Evolutionary conservation across 2,797 vertebrate species (phyloP), one percentile per base, ranked within the genome.

Genomic region (Sebastes steindachneri): DNA sequence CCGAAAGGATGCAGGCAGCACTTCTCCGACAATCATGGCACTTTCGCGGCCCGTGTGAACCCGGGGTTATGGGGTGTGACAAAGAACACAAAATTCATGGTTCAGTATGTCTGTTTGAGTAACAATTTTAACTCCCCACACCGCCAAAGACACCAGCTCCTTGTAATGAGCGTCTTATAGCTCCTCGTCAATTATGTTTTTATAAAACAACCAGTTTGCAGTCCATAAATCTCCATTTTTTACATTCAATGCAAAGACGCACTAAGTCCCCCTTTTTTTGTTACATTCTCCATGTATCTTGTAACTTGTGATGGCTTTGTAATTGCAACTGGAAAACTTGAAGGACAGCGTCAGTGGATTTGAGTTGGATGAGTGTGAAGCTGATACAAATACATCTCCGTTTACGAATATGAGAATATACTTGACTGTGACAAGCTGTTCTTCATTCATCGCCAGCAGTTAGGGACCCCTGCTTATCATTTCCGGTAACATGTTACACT

Each of bases 401-500:
- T 26, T 68, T 9, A 25, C 21, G 1, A 8, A 26, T n/a, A 1
- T 57, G 54, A 68, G 11, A n/a, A 55, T 23, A 15, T 8, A 28
- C 41, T 59, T 37, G n/a, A 75, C 8, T 60, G 9, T 4, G n/a
- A 15, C 14, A 0, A 41, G n/a, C 45, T 59, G 53, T 45, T 68
- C 66, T 58, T 66, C 55, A 28, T 51, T 48, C 31, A 60, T 54
- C 14, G 17, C 23, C 14, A 11, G 57, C 63, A 41, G 54, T 23
- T 25, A 62, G 73, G 90, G 85, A 90, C 87, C 86, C 67, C 62
- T 53, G 57, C 65, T 77, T 72, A 69, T 72, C 78, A 88, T 72
- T 94, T 93, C 90, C 85, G 85, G 84, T 77, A 55, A 37, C 70
- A 59, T 68, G 48, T 80, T 81, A 55, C 59, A 31, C 64, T 75